Evolutionary conservation across 2,888 invertebrate species (phyloP), one percentile per base, ranked within the genome.

Genomic region (Synergus japonicus): DNA sequence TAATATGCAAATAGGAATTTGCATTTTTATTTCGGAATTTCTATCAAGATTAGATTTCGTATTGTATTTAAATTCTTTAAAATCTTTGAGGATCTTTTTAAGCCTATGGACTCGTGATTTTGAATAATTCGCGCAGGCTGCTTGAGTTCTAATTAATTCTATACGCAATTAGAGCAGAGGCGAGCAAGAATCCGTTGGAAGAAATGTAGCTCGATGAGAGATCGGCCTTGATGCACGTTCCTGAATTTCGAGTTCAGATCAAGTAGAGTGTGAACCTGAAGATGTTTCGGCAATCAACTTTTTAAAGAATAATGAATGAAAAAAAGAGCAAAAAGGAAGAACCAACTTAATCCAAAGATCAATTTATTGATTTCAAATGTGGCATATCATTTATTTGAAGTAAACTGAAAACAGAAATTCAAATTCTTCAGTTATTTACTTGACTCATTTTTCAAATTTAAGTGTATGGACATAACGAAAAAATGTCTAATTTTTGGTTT

Each of bases 221-320:
- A 90, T 89, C 88, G 90, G 82, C 90, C 91, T 90, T 91, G 91
- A 90, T 88, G 90, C 91, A 89, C 87, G 87, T 90, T 88, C 85
- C 86, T 87, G 86, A 84, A 89, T 89, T 91, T 90, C 85, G 87
- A 90, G 90, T 89, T 88, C 89, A 90, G 86, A 86, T 88, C 87
- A 91, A 91, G 88, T 91, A 91, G 91, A 91, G 87, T 91, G 90
- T 90, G 89, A 91, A 90, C 83, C 37, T 54, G 37, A 49, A 73
- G 73, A 73, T n/a, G 37, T 41, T 73, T 73, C 29, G 73, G 49
- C 49, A 73, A 73, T 73, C 54, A 37, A n/a, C 41, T 12, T 37
- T 54, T 73, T 73, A 37, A 5, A 37, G 37, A 37, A 37, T 37
- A 29, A 44, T 13, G 46, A 29, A 9, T 54, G 15, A 12, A 0